These are phyloP conservation scores for Eulemur macaco DNA, from an alignment of 2,113 vertebrate genomes.

Conservation along the genomic window DNA sequence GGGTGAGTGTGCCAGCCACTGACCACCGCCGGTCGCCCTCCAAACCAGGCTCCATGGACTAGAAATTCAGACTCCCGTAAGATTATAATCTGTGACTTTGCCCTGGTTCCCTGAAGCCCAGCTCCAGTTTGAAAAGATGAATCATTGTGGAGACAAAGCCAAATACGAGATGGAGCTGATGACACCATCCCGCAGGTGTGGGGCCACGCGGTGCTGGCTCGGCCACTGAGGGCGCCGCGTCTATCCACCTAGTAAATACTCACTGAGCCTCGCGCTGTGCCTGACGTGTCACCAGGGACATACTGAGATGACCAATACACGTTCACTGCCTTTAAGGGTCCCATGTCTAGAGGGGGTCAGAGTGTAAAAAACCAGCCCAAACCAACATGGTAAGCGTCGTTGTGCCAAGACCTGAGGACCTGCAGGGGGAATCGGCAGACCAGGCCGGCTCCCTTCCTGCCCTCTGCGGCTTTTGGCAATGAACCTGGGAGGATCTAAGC, in stretches of 20 bases:
- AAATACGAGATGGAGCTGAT: background rate
- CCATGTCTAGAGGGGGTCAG: background rate
- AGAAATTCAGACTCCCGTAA: background rate
- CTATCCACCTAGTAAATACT: no score
- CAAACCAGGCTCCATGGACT: background rate
- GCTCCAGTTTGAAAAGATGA: background rate
- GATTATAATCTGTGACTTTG: background rate
- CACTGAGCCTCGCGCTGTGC: background rate
- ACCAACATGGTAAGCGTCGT: no score
- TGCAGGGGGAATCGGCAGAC: background rate
- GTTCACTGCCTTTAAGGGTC: background rate
- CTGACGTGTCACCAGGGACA: accelerated
- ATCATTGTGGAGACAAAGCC: background rate
- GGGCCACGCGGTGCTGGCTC: background rate
- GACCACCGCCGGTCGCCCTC: background rate
- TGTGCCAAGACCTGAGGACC: background rate
- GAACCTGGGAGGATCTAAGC: background rate
- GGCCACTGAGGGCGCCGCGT: accelerated
- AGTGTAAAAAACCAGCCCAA: background rate
- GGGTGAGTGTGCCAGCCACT: constrained; percentile 1
- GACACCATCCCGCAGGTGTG: background rate
- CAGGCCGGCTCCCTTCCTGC: no score
- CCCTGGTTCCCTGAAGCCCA: background rate
- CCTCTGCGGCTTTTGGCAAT: background rate
- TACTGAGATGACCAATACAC: accelerated